phyloP scores from a whole-genome alignment of 2,797 vertebrate species.

The Xenops minutus region DNA sequence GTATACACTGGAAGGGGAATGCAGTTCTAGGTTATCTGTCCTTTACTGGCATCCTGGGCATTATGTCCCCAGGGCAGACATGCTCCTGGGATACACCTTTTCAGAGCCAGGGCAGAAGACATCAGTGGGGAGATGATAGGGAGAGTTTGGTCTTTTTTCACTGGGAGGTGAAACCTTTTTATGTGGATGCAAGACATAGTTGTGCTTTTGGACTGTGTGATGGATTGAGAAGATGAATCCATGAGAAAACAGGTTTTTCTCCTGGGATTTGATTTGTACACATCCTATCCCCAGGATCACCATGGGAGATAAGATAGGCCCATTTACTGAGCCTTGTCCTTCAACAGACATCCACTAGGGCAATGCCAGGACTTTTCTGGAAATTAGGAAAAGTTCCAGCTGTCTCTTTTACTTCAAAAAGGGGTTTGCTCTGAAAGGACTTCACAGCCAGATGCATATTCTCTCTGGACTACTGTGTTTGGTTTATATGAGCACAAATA shows the following conservation, averaged over 20 bases:
- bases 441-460: neutral
- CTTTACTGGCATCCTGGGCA: neutral
- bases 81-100: neutral
- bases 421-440: neutral
- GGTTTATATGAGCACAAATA: neutral
- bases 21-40: neutral
- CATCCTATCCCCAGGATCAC: neutral
- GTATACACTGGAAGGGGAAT: neutral
- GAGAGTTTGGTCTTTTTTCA: neutral
- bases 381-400: neutral
- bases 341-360: neutral
- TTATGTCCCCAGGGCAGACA: neutral
- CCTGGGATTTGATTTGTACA: neutral
- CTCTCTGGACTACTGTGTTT: neutral
- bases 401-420: neutral
- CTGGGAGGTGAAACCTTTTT: neutral
- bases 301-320: neutral
- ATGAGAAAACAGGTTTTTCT: neutral
- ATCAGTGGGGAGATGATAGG: neutral
- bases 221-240: neutral
- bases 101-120: neutral
- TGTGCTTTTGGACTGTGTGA: neutral
- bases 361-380: neutral
- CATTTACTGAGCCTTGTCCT: neutral
- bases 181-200: neutral